Percentiles rank a stretch among this genome's conserved stretches.
Evolutionary conservation across 2,888 invertebrate genomes (phyloP).

Genomic region (Stenodera caucasica): DNA sequence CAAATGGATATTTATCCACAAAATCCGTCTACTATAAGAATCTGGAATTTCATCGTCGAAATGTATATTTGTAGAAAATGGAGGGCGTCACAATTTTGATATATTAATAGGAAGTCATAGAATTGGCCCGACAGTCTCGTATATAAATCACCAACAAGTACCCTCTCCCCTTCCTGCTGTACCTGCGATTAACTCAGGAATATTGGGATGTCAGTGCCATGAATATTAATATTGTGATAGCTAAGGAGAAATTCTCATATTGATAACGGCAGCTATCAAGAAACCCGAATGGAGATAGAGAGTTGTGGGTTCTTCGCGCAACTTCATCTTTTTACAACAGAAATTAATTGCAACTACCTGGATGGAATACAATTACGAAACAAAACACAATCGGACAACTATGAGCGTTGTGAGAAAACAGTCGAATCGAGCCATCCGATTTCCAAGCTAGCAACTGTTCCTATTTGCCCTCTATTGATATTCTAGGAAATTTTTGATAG

Average conservation of each 20-base stretch:
- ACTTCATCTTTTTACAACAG: no score
- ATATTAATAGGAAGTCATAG: constrained; percentile 49
- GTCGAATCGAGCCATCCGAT: no score
- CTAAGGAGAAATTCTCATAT: constrained; percentile 22
- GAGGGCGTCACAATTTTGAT: constrained; percentile 40
- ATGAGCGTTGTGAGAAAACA: no score
- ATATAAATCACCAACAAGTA: constrained; percentile 45
- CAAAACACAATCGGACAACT: no score
- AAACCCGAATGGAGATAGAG: not conserved
- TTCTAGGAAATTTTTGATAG: no score
- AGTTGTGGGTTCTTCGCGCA: no score
- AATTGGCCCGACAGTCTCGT: constrained; percentile 42
- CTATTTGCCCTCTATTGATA: no score
- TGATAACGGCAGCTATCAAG: constrained; percentile 16
- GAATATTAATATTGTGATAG: constrained; percentile 50
- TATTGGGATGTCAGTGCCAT: constrained; percentile 51
- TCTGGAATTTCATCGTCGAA: constrained; percentile 35
- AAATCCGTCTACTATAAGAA: constrained; percentile 19
- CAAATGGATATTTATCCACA: not conserved
- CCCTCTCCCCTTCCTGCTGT: constrained; percentile 38
- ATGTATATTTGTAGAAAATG: constrained; percentile 25
- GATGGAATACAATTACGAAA: no score
- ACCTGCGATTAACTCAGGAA: constrained; percentile 52
- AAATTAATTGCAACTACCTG: not conserved
- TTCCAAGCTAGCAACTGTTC: no score